Evolutionary conservation across 2,888 invertebrate genomes (phyloP).

Genomic region (Cryptocheilus praepositus): DNA sequence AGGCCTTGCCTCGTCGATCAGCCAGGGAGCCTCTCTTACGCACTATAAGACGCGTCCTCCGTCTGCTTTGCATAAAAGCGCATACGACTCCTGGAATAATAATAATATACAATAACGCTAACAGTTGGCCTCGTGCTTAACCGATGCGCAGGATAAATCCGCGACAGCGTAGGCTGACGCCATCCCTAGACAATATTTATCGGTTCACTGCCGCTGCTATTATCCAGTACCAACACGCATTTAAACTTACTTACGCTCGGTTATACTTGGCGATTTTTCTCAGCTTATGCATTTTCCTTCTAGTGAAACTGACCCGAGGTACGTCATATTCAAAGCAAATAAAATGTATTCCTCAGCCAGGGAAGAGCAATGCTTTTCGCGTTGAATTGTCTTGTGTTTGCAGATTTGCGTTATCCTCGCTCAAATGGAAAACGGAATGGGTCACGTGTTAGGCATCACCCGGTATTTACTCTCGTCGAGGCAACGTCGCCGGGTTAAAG

Average conservation of each 20-base stretch:
- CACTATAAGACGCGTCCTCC: conserved; percentile 37
- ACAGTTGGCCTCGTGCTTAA: conserved; percentile 54
- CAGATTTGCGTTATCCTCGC: no score
- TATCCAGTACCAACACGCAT: no score
- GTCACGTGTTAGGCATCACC: neutral
- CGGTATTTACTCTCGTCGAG: conserved; percentile 27
- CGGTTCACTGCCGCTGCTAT: no score
- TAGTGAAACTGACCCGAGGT: no score
- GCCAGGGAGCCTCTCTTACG: conserved; percentile 31
- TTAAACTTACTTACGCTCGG: no score
- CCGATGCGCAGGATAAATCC: conserved; percentile 44
- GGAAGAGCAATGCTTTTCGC: no score
- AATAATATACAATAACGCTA: conserved; percentile 65
- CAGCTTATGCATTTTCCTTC: no score
- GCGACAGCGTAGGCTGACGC: conserved; percentile 43
- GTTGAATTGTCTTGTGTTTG: no score
- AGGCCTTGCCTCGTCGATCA: conserved; percentile 46
- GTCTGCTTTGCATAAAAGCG: conserved; percentile 59
- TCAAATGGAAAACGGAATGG: neutral
- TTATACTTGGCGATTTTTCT: no score
- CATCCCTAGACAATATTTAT: conserved; percentile 38
- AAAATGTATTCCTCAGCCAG: no score
- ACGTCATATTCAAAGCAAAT: no score
- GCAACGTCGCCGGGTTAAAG: conserved; percentile 32
- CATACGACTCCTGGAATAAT: conserved; percentile 56